Conservation (phyloP, 2,888 invertebrate species). For the Yponomeuta sedellus region DNA sequence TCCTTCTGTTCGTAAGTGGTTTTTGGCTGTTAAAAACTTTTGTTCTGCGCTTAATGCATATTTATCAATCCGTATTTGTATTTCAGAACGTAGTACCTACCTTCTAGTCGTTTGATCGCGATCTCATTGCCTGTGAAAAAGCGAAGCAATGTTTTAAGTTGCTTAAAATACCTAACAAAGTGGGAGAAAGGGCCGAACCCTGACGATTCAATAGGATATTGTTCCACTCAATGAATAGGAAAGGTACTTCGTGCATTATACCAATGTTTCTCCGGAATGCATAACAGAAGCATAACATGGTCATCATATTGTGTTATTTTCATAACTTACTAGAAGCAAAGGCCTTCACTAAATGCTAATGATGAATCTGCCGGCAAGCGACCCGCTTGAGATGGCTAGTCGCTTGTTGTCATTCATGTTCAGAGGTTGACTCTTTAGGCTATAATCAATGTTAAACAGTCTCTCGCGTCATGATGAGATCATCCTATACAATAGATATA, state of each 20-base stretch:
- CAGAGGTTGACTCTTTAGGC: background rate
- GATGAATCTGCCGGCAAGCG: background rate
- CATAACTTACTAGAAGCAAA: background rate
- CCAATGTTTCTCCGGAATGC: background rate
- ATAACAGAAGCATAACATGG: background rate
- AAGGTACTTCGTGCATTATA: background rate
- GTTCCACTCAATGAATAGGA: background rate
- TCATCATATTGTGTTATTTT: background rate
- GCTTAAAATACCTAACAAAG: no score
- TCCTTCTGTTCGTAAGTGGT: conserved; percentile 35
- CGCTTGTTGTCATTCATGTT: background rate
- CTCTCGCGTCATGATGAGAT: conserved; percentile 1
- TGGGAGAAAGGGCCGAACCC: no score
- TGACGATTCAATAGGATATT: background rate
- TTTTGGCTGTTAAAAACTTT: background rate
- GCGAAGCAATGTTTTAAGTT: no score
- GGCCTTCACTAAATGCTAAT: background rate
- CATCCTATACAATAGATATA: background rate
- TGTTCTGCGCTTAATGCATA: background rate
- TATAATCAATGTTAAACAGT: conserved; percentile 5
- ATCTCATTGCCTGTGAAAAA: no score
- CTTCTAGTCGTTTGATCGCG: no score
- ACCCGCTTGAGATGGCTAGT: background rate
- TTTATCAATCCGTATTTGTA: no score
- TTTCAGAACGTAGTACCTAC: no score